Evolutionary conservation across 1,140 invertebrate genomes (phyloP).

Genomic region (Drosophila kepulauana): DNA sequence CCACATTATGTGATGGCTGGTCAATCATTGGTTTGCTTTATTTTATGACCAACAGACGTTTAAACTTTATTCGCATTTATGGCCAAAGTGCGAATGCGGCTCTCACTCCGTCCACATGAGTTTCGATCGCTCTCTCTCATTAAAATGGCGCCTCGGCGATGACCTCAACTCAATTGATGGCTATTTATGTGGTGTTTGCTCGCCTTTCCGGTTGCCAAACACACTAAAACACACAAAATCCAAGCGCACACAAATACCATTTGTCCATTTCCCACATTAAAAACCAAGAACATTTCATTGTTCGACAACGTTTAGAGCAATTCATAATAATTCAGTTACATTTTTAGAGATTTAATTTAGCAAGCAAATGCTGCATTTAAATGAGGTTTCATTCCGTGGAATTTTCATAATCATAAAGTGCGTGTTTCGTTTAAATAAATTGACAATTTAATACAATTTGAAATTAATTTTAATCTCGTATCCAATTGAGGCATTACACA

Average conservation of each 20-base stretch:
- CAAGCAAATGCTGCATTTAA: neutral
- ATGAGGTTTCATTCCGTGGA: neutral
- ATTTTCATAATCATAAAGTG: neutral
- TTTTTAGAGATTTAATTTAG: neutral
- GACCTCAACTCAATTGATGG: constrained; percentile 55
- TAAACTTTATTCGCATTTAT: constrained; percentile 61
- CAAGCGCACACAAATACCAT: constrained; percentile 13
- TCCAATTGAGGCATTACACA: constrained; percentile 6
- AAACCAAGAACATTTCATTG: neutral
- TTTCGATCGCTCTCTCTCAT: constrained; percentile 21
- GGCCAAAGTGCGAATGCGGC: constrained; percentile 25
- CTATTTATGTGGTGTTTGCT: constrained; percentile 5
- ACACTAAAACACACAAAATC: neutral
- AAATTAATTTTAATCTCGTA: constrained; percentile 18
- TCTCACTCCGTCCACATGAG: constrained; percentile 21
- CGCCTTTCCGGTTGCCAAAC: constrained; percentile 4
- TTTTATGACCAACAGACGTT: constrained; percentile 68
- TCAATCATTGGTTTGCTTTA: constrained; percentile 72
- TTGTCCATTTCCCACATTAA: neutral
- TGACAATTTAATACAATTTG: constrained; percentile 13
- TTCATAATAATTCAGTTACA: neutral
- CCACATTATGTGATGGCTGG: constrained; percentile 64
- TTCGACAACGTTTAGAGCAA: neutral
- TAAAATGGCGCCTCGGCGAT: constrained; percentile 66
- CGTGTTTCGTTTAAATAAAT: constrained; percentile 4